Conservation (phyloP, 2,888 invertebrate species). For the Diarsia rubi region DNA sequence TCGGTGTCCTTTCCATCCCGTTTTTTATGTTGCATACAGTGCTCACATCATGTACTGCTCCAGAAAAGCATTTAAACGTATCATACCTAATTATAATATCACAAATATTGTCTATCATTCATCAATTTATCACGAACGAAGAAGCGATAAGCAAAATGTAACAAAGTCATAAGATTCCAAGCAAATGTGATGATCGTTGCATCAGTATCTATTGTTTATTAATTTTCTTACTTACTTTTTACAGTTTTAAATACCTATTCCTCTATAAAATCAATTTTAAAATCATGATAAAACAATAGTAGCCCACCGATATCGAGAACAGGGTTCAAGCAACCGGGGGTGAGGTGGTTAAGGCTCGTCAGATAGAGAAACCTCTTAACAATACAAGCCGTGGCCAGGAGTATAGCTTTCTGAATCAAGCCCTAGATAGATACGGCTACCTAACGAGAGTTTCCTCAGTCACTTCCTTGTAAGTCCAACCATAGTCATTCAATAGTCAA, state of each 20-base stretch:
- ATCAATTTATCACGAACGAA: not conserved
- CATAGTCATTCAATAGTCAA: too few relatives aligned
- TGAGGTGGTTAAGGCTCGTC: not conserved
- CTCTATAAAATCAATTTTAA: too few relatives aligned
- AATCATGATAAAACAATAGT: too few relatives aligned
- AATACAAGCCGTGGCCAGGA: not conserved
- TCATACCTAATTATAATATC: too few relatives aligned
- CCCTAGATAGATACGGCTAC: not conserved
- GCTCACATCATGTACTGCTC: not conserved
- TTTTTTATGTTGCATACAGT: too few relatives aligned
- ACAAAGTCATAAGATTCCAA: not conserved
- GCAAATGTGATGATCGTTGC: not conserved
- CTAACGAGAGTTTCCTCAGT: not conserved
- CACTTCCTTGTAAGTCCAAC: not conserved
- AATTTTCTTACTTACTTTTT: not conserved
- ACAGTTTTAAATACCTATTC: not conserved
- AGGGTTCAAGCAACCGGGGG: not conserved
- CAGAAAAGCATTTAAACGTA: not conserved
- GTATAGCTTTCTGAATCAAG: not conserved
- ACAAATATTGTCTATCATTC: not conserved
- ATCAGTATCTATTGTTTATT: not conserved
- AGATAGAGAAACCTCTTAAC: not conserved
- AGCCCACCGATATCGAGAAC: not conserved
- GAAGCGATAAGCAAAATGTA: not conserved
- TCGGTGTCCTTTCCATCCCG: too few relatives aligned